Conservation (phyloP, 2,797 vertebrate genomes). For the Chiroxiphia lanceolata region DNA sequence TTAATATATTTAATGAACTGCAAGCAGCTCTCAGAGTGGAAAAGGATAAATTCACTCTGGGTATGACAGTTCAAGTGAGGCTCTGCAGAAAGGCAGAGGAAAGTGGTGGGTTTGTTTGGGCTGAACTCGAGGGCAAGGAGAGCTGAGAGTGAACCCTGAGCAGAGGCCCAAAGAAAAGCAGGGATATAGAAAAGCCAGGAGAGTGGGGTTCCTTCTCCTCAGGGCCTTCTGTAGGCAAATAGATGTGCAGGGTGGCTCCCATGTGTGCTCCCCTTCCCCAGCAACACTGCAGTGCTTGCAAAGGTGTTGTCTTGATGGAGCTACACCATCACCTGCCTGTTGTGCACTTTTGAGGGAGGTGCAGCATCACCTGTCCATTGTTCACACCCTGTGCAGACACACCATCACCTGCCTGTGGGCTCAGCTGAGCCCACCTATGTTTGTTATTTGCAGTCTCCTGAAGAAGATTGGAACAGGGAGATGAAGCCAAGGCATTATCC, state of each 20-base stretch:
- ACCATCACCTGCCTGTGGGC: neutral
- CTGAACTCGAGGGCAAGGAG: neutral
- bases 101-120: neutral
- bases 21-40: neutral
- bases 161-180: neutral
- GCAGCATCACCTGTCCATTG: neutral
- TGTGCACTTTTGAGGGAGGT: fast-evolving
- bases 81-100: neutral
- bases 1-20: conserved; percentile 56
- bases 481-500: neutral
- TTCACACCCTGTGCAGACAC: no score
- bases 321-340: neutral
- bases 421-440: neutral
- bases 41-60: neutral
- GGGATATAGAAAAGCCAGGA: neutral
- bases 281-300: fast-evolving
- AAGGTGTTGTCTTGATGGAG: neutral
- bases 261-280: neutral
- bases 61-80: neutral
- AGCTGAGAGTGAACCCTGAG: neutral
- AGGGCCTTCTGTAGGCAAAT: neutral
- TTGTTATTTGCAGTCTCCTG: neutral
- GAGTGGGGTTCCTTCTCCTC: neutral
- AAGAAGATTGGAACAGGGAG: neutral
- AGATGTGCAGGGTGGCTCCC: neutral